A percentile compares a stretch with the other conserved stretches of the same genome.
Evolutionary conservation across 1,140 invertebrate species (phyloP).

Genomic region (Scaptomyza pallida): DNA sequence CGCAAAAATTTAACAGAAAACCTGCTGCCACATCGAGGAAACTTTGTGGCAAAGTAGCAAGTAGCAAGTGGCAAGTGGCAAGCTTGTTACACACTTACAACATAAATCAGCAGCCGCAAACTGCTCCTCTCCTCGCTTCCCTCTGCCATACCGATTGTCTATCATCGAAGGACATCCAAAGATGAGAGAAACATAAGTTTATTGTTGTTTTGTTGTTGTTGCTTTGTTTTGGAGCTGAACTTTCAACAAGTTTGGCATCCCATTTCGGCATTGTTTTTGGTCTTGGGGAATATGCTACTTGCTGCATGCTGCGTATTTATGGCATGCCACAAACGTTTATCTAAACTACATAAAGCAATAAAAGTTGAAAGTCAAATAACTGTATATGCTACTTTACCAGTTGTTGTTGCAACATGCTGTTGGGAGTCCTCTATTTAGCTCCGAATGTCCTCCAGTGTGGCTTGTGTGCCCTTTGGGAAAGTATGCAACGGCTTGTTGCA

Average conservation of each 20-base stretch:
- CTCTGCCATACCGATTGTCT: conserved; percentile 54
- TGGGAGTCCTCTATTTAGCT: not conserved
- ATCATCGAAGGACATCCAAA: conserved; percentile 71
- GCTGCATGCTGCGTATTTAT: conserved; percentile 70
- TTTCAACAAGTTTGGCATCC: conserved; percentile 38
- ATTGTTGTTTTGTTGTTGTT: not conserved
- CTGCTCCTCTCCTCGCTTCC: not conserved
- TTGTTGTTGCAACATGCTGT: conserved; percentile 38
- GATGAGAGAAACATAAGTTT: conserved; percentile 26
- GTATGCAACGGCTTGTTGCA: conserved; percentile 23
- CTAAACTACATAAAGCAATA: conserved; percentile 82
- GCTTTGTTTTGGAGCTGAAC: conserved; percentile 18
- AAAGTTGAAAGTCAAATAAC: conserved; percentile 82
- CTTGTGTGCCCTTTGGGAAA: conserved; percentile 47
- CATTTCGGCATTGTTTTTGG: conserved; percentile 52
- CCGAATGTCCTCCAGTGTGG: conserved; percentile 3
- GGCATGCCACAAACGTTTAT: conserved; percentile 81
- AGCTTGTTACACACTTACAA: conserved; percentile 69
- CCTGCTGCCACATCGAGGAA: conserved; percentile 28
- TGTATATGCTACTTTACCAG: conserved; percentile 59
- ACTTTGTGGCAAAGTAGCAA: conserved; percentile 60
- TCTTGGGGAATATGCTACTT: conserved; percentile 20
- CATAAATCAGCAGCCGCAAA: conserved; percentile 59
- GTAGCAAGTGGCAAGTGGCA: conserved; percentile 59
- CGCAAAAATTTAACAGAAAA: conserved; percentile 30